Percentiles rank a stretch among this genome's conserved stretches.
Conservation (phyloP, 1,140 invertebrate species). For the Heliconius hermathena region DNA sequence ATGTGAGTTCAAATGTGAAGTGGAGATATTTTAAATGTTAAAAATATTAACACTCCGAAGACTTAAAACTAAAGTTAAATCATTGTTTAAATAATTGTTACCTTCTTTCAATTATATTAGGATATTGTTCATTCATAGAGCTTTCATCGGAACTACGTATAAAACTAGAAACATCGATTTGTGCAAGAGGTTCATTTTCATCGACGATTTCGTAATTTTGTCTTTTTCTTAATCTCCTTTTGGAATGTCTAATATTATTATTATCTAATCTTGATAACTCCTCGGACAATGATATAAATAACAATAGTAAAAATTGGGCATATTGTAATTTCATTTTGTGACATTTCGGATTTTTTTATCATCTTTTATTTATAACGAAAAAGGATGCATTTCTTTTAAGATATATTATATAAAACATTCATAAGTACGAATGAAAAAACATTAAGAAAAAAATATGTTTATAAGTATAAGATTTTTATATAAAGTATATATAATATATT, state of each 20-base stretch:
- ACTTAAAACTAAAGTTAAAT: too few relatives aligned
- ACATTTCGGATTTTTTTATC: conserved; percentile 19
- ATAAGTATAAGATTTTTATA: too few relatives aligned
- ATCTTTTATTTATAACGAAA: neutral
- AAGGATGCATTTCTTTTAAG: neutral
- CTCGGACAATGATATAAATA: conserved; percentile 27
- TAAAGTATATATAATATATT: too few relatives aligned
- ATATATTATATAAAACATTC: too few relatives aligned
- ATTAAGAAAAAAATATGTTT: too few relatives aligned
- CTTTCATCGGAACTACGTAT: conserved; percentile 45
- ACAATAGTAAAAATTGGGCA: conserved; percentile 25
- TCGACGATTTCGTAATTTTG: conserved; percentile 37
- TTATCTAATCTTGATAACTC: conserved; percentile 3
- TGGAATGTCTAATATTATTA: conserved; percentile 13
- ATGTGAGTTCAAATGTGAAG: too few relatives aligned
- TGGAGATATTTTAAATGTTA: too few relatives aligned
- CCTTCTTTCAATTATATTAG: neutral
- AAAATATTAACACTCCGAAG: too few relatives aligned
- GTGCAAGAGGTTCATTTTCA: conserved; percentile 41
- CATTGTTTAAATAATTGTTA: neutral
- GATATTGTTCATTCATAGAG: conserved; percentile 26
- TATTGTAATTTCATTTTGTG: conserved; percentile 27
- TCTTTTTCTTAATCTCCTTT: conserved; percentile 31
- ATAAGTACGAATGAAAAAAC: too few relatives aligned
- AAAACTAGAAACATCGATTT: conserved; percentile 54